Conservation (phyloP, 2,888 invertebrate genomes). For the Osmoderma eremita region DNA sequence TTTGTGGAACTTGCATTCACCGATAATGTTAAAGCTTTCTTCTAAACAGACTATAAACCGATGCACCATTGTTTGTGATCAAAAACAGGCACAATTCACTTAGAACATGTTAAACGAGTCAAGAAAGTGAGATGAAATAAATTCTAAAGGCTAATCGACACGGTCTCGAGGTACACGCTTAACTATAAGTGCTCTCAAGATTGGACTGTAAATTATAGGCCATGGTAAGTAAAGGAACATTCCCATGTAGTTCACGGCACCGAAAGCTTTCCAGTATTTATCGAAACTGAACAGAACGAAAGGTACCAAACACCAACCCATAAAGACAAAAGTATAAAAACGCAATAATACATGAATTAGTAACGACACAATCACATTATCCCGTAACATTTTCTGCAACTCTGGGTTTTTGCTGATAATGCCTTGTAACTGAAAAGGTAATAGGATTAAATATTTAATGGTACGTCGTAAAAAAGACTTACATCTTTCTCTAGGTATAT, state of each 20-base stretch:
- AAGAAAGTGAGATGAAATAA: too few species aligned
- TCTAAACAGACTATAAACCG: too few species aligned
- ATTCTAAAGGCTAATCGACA: constrained; percentile 17
- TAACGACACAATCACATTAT: constrained; percentile 56
- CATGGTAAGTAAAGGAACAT: constrained; percentile 75
- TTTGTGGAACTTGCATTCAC: too few species aligned
- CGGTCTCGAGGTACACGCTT: constrained; percentile 15
- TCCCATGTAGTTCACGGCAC: constrained; percentile 75
- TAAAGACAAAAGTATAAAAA: constrained; percentile 79
- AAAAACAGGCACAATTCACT: too few species aligned
- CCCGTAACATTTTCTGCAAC: constrained; percentile 64
- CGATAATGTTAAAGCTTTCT: too few species aligned
- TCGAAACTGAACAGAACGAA: constrained; percentile 77
- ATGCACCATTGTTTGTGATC: too few species aligned
- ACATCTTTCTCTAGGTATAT: constrained; percentile 88
- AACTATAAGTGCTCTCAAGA: constrained; percentile 47
- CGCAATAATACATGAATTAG: constrained; percentile 71
- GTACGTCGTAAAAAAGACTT: too few species aligned
- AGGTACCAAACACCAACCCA: constrained; percentile 84
- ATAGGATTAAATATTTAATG: too few species aligned
- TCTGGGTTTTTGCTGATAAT: constrained; percentile 67
- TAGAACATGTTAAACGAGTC: too few species aligned
- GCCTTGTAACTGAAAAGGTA: constrained; percentile 65
- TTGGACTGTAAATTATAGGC: constrained; percentile 69
- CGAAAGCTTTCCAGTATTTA: constrained; percentile 74